Evolutionary conservation across 2,888 invertebrate genomes (phyloP), one percentile per base, ranked within the genome.

Genomic region (Campoplex nolae): DNA sequence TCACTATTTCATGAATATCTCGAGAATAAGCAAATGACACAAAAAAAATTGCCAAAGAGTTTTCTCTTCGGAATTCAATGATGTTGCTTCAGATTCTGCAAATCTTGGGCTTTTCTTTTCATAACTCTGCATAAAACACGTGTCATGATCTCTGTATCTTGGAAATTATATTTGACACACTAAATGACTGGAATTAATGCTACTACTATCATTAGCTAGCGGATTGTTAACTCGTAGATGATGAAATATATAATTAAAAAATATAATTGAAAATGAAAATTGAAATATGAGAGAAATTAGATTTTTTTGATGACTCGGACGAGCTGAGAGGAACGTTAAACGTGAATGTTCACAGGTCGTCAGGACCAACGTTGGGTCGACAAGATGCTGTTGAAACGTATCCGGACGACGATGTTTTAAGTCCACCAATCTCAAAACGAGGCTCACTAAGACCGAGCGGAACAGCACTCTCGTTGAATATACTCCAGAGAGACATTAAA

Each of bases 361-460:
- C 91, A 88, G 93, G 91, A 83, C 93, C 92, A 74, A 94, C 92
- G 71, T 88, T 94, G 88, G 94, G 94, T 71, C 93, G 94, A 58
- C 94, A 94, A 86, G 94, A 94, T 80, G 94, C 94, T 42, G 93
- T 94, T 77, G 94, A 94, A 84, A 90, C 91, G n/a, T 92, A 93
- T 84, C 89, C 90, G 68, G 94, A 94, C 84, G 94, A 94, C 77
- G 94, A 94, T 70, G 91, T 91, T 38, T 88, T 92, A 56, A 93
- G 92, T 89, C 93, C 94, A 71, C 93, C 94, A 62, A 89, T 89
- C 9, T 90, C 90, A 45, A 91, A 95, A 94, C 92, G 95, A 91
- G 89, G 94, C 94, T 90, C 95, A 92, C 86, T 94, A 45, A 91
- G 93, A 51, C 92, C 93, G 71, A 94, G 94, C 86, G 94, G 94